Base-by-base conservation (phyloP, 1,140 invertebrate genomes). In the Cherax quadricarinatus region DNA sequence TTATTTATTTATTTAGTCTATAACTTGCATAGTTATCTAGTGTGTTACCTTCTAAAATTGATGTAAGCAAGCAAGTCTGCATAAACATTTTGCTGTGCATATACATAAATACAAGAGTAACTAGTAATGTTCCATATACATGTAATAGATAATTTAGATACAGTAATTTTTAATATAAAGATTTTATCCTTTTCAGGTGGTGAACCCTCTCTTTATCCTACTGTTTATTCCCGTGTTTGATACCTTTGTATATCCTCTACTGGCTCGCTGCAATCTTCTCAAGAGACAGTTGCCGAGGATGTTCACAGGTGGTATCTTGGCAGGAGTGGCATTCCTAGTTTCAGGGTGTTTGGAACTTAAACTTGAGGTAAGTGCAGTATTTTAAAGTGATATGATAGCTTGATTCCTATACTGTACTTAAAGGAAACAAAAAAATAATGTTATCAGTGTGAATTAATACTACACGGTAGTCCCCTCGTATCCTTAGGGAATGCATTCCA, bases 191-290 rank as follows among this genome's bases (percentile, higher is more conserved):
- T 53, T 86, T 2, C 53, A 93, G 93, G 94, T 95, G 1, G 94
- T 98, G 1, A 98, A 98, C 95, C 98, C 98, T 0, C 94, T 99
- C 1, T 95, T 98, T 6, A 98, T 99, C 80, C 94, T 99, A 1
- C 94, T 97, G 1, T 96, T 99, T 73, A 98, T 99, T 94, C 98
- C 98, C 0, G 81, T 99, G 0, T 98, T 98, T 94, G 97, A 99
- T 94, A 96, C 95, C 70, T 53, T 95, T 2, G 93, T 98, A n/a
- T 98, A 98, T 95, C 96, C 96, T n/a, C 92, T 95, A 7, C 93
- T 96, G 16, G 94, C 94, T 53, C 95, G 95, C 92, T 95, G 95
- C 86, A 94, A 94, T 70, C 92, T 96, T 14, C 95, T 97, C 6
- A 94, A 95, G 94, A 95, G 95, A 2, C 97, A 97, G 0, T 94